Percentiles rank a stretch among this genome's conserved stretches.
phyloP scores from a whole-genome alignment of 2,797 vertebrate genomes.

The Lycodopsis pacificus region DNA sequence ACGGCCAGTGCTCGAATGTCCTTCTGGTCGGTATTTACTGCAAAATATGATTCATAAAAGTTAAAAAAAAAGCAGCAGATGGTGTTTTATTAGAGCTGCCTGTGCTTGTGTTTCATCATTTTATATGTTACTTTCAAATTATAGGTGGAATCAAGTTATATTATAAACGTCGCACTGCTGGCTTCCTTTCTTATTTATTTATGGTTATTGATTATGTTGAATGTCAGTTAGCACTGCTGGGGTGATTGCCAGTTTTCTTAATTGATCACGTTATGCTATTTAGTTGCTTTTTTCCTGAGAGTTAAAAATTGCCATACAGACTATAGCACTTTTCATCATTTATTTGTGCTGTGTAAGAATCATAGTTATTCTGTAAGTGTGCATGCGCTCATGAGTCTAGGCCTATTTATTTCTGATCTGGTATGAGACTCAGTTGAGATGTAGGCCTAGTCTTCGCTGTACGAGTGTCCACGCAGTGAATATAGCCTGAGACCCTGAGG shows the following conservation, averaged over 20 bases:
- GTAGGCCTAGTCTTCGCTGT: background rate
- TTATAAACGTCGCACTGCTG: slow-evolving; percentile 6
- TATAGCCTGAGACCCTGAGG: slow-evolving; percentile 7
- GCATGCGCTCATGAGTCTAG: background rate
- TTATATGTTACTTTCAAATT: background rate
- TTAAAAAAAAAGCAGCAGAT: slow-evolving; percentile 10
- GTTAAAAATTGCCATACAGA: background rate
- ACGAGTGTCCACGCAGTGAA: slow-evolving; percentile 2
- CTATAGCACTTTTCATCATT: background rate
- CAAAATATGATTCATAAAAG: slow-evolving; percentile 34
- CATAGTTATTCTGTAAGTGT: background rate
- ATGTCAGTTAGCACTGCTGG: slow-evolving; percentile 31
- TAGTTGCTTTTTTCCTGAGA: background rate
- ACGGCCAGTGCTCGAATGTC: background rate
- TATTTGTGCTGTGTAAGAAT: background rate
- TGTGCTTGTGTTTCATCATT: background rate
- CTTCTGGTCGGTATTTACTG: slow-evolving; percentile 4
- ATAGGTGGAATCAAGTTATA: background rate
- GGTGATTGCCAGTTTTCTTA: background rate
- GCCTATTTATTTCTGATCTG: background rate
- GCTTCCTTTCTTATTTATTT: slow-evolving; percentile 17
- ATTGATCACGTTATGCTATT: background rate
- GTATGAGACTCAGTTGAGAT: background rate
- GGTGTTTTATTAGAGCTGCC: slow-evolving; percentile 1
- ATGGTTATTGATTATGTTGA: slow-evolving; percentile 48